phyloP scores from a whole-genome alignment of 2,113 vertebrate species.

The Danionella cerebrum region DNA sequence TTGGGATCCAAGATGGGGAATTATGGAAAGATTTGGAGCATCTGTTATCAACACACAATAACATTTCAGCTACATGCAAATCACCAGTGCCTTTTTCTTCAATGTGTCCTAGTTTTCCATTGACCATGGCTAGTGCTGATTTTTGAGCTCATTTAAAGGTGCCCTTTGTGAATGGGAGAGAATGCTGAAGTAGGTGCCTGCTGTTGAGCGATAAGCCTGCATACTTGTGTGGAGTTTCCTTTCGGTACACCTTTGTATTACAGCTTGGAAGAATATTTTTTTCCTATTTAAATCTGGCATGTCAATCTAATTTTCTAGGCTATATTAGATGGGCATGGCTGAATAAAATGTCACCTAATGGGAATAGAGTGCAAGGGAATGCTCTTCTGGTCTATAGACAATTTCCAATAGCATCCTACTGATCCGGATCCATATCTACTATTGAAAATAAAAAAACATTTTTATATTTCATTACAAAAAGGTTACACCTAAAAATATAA shows the following conservation, averaged over 20 bases:
- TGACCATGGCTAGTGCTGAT: not conserved
- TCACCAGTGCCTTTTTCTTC: not conserved
- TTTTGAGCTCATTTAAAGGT: not conserved
- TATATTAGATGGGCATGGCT: not conserved
- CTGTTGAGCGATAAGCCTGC: not conserved
- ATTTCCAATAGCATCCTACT: too few species aligned
- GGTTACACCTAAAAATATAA: too few species aligned
- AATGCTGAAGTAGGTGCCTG: constrained; percentile 3
- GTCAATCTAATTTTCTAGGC: not conserved
- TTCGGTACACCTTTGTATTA: not conserved
- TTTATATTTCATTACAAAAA: too few species aligned
- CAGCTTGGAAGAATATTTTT: not conserved
- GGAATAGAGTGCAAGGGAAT: not conserved
- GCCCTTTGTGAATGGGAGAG: not conserved
- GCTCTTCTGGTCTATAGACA: too few species aligned
- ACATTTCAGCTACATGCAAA: not conserved
- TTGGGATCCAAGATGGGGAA: too few species aligned
- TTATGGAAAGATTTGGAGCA: too few species aligned
- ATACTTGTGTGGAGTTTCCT: not conserved
- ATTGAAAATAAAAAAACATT: not conserved
- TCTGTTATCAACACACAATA: not conserved
- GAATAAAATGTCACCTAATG: not conserved
- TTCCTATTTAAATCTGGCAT: not conserved
- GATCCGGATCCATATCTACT: not conserved
- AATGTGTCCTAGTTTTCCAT: not conserved